Evolutionary conservation across 2,888 invertebrate species (phyloP), one percentile per base, ranked within the genome.

Genomic region (Melieria omissa): DNA sequence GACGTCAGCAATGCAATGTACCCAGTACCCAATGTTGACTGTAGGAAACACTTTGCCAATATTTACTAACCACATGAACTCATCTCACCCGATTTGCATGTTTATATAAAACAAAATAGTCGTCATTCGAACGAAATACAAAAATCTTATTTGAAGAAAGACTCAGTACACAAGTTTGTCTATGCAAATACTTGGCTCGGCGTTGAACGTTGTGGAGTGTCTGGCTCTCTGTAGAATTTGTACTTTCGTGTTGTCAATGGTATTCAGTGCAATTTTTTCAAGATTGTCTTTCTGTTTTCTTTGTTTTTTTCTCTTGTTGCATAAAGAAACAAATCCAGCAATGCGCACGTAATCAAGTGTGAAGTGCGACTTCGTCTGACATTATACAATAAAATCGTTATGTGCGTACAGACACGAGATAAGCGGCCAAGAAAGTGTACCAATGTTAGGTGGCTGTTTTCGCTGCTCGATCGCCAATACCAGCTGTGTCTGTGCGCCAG

Each of bases 361-460:
- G 65, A 65, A 65, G 54, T 65, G 41, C 54, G 54, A 14, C 54
- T 42, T 54, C 41, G 49, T 16, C 52, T 65, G 54, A 54, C 42
- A 54, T 65, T 54, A 65, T 65, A 65, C 65, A 65, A 65, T 65
- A 54, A 65, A 52, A 65, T 65, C 29, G 41, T 47, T 57, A 57
- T 14, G 9, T 9, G 16, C n/a, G 16, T 57, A 6, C 16, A 57
- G 3, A 29, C 9, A 12, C 42, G 61, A 41, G 61, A 61, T 61
- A 61, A 61, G 61, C 41, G 61, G 12, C 12, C 52, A 52, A 52
- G 6, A 8, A 46, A 64, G 57, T 54, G 8, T 16, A 29, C 29
- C 29, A 29, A 29, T 29, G 29, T 3, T 29, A 29, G 29, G 3
- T 29, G 29, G 29, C 29, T 29, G 29, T 29, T 29, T 29, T 29